A percentile compares a stretch with the other conserved stretches of the same genome.
phyloP scores from a whole-genome alignment of 2,797 vertebrate species.

The Amazona ochrocephala region DNA sequence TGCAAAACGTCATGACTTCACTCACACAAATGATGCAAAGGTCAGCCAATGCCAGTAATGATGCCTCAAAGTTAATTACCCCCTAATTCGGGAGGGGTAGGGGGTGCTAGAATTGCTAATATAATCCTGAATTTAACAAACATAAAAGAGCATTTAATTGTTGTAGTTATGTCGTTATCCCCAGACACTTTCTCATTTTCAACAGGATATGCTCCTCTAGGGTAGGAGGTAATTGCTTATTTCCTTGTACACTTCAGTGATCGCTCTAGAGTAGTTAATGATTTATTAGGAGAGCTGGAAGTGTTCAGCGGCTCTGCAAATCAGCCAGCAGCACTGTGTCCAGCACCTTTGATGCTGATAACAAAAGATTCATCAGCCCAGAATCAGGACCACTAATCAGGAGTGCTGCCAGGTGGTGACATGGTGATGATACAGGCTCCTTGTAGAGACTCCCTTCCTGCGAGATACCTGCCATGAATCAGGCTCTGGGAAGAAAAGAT shows the following conservation, averaged over 20 bases:
- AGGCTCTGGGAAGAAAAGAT: slow-evolving; percentile 1
- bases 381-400: neutral
- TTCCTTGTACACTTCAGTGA: slow-evolving; percentile 27
- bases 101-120: neutral
- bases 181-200: neutral
- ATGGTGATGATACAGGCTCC: neutral
- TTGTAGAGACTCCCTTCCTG: neutral
- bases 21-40: accelerated
- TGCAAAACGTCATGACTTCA: neutral
- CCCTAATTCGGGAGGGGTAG: neutral
- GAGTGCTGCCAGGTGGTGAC: neutral
- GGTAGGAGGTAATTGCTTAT: slow-evolving; percentile 57
- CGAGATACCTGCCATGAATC: neutral
- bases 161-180: slow-evolving; percentile 5
- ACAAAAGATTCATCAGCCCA: neutral
- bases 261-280: slow-evolving; percentile 38
- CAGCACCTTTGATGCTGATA: neutral
- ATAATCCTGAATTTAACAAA: neutral
- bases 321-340: neutral
- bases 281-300: slow-evolving; percentile 44
- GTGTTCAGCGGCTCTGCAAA: neutral
- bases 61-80: neutral
- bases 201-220: slow-evolving; percentile 33
- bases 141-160: slow-evolving; percentile 36
- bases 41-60: neutral